Evolutionary conservation across 2,113 vertebrate genomes (phyloP).

Genomic region (Formicarius rufipectus): DNA sequence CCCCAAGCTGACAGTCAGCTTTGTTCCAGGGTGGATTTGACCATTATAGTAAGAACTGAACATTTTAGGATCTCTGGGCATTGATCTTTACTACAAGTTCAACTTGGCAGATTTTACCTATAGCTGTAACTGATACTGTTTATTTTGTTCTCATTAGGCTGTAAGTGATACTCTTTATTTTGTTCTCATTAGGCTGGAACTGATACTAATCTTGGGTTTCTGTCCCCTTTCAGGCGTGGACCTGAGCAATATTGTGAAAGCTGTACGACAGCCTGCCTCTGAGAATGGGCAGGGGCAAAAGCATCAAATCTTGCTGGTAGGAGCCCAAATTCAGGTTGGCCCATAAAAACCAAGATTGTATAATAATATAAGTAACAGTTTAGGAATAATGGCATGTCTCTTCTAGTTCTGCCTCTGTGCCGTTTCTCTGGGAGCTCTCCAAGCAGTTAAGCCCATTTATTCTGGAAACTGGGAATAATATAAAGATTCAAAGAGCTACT

Average conservation of each 20-base stretch:
- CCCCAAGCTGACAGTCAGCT: neutral
- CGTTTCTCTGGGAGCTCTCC: neutral
- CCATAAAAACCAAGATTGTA: neutral
- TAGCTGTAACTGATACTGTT: neutral
- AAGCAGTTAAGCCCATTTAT: neutral
- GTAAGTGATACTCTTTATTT: neutral
- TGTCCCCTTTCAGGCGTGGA: constrained; percentile 82
- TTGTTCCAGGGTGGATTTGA: neutral
- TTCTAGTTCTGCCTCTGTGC: neutral
- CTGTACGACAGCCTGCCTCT: constrained; percentile 42
- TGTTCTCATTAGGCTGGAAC: neutral
- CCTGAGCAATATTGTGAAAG: constrained; percentile 88
- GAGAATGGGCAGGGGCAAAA: constrained; percentile 71
- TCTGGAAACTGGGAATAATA: neutral
- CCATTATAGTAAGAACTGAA: neutral
- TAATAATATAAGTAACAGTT: neutral
- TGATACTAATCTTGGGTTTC: neutral
- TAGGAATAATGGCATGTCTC: neutral
- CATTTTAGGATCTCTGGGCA: neutral
- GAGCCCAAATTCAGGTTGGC: neutral
- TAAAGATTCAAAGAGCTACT: neutral
- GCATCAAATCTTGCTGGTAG: constrained; percentile 87
- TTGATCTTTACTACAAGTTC: no score
- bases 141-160: neutral
- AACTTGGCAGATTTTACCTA: neutral